Percentiles rank a stretch among this genome's conserved stretches.
Conservation (phyloP, 2,797 vertebrate genomes). For the Crenichthys baileyi region DNA sequence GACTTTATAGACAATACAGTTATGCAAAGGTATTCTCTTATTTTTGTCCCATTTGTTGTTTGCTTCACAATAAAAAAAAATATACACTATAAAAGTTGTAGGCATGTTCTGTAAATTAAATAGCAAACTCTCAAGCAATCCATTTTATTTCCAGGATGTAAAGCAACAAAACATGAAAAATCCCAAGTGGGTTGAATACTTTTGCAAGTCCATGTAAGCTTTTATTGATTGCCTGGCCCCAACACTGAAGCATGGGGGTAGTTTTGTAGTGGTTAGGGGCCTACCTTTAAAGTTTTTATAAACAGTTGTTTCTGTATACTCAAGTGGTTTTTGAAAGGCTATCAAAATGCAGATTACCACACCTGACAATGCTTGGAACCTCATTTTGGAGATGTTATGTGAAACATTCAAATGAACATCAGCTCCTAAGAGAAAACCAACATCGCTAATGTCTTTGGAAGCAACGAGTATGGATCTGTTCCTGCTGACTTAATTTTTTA, state of each 20-base stretch:
- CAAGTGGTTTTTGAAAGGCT: neutral
- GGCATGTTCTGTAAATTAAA: too few relatives aligned
- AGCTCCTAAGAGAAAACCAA: neutral
- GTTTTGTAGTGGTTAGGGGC: neutral
- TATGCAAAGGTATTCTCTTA: too few relatives aligned
- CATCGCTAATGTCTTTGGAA: neutral
- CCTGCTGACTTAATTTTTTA: neutral
- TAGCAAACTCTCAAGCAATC: too few relatives aligned
- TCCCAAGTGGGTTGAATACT: too few relatives aligned
- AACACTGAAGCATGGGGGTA: neutral
- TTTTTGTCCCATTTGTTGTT: too few relatives aligned
- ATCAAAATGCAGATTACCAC: neutral
- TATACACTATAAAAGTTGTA: too few relatives aligned
- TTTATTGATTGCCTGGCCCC: neutral
- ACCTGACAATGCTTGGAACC: neutral
- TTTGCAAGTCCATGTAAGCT: too few relatives aligned
- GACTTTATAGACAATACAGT: too few relatives aligned
- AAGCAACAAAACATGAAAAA: too few relatives aligned
- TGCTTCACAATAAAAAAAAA: too few relatives aligned
- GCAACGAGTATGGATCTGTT: neutral
- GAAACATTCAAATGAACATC: neutral
- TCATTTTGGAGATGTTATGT: neutral
- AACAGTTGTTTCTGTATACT: neutral
- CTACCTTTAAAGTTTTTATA: neutral
- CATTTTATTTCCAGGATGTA: too few relatives aligned